Conservation (phyloP, 2,113 vertebrate species). For the Hippocampus guttulatus region DNA sequence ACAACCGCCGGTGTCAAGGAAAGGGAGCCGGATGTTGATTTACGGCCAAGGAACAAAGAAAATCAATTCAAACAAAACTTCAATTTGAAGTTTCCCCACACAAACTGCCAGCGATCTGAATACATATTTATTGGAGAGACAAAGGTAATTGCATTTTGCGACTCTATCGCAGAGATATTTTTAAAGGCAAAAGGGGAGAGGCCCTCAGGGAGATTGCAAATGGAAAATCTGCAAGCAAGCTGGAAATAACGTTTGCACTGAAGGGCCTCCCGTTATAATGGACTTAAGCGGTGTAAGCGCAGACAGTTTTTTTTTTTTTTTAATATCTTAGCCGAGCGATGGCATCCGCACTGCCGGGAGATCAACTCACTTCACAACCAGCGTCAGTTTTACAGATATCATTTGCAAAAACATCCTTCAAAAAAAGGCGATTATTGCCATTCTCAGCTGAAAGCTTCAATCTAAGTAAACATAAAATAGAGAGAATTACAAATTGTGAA, state of each 20-base stretch:
- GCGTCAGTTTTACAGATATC: too few relatives aligned
- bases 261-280: background rate
- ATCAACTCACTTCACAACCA: too few relatives aligned
- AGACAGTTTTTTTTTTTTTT: background rate
- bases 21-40: constrained; percentile 41
- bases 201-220: constrained; percentile 33
- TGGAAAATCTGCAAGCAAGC: constrained; percentile 16
- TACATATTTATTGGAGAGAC: constrained; percentile 58
- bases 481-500: too few relatives aligned
- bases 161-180: constrained; percentile 48
- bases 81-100: constrained; percentile 18
- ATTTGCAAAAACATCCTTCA: too few relatives aligned
- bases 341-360: too few relatives aligned
- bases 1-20: constrained; percentile 4
- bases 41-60: constrained; percentile 46
- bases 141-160: constrained; percentile 54
- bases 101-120: constrained; percentile 37
- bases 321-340: background rate
- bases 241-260: background rate
- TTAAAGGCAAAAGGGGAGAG: constrained; percentile 25
- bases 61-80: constrained; percentile 66
- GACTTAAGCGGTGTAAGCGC: background rate
- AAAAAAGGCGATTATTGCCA: too few relatives aligned
- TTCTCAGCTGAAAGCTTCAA: too few relatives aligned
- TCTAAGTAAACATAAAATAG: too few relatives aligned